Conservation (phyloP, 2,113 vertebrate species). For the Sinocyclocheilus grahami region DNA sequence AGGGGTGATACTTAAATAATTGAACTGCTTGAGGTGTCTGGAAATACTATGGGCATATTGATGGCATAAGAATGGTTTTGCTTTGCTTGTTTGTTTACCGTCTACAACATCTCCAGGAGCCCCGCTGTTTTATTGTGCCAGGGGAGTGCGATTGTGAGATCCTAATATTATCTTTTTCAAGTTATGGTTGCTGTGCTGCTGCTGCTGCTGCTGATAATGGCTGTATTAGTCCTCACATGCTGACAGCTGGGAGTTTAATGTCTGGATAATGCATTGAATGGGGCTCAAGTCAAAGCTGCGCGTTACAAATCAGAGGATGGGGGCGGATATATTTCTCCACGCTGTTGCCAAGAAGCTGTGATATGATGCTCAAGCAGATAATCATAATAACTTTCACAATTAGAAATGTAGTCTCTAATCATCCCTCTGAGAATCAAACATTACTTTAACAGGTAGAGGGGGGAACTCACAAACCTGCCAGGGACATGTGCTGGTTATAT, state of each 20-base stretch:
- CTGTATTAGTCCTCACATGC: not conserved
- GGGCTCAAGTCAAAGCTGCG: not conserved
- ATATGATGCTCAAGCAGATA: constrained; percentile 27
- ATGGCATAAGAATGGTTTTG: not conserved
- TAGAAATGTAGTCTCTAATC: not conserved
- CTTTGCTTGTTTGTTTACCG: constrained; percentile 30
- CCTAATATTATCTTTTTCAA: not conserved
- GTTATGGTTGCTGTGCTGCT: not conserved
- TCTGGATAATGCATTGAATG: constrained; percentile 21
- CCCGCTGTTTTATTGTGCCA: not conserved
- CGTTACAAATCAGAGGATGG: constrained; percentile 22
- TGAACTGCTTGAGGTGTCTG: not conserved
- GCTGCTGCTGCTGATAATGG: not conserved
- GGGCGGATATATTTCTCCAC: constrained; percentile 33
- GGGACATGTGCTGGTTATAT: not conserved
- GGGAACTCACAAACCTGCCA: not conserved
- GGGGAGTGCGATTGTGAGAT: not conserved
- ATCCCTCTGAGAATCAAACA: not conserved
- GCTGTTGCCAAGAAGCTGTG: constrained; percentile 35
- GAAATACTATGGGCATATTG: not conserved
- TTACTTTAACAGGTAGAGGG: not conserved
- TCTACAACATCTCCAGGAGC: not conserved
- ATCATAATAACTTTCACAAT: constrained; percentile 7
- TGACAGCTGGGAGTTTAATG: constrained; percentile 20
- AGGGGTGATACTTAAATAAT: not conserved